These are phyloP conservation scores for Chymomyza procnemis DNA, from an alignment of 2,888 invertebrate species.

Conservation along the genomic window DNA sequence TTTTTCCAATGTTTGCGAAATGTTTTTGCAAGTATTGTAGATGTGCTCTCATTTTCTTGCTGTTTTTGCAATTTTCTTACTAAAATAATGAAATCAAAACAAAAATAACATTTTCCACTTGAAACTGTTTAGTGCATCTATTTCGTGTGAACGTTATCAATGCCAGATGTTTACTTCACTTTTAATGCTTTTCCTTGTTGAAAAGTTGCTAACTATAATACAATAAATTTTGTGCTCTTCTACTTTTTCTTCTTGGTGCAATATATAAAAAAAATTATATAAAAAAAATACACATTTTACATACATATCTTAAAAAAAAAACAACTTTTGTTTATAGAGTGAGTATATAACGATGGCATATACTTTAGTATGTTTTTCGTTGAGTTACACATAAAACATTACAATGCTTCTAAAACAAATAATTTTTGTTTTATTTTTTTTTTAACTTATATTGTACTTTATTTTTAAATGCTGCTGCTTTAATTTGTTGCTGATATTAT, in stretches of 20 bases:
- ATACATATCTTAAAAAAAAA: slow-evolving; percentile 27
- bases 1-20: slow-evolving; percentile 20
- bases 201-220: slow-evolving; percentile 65
- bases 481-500: background rate
- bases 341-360: slow-evolving; percentile 63
- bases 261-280: slow-evolving; percentile 30
- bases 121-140: slow-evolving; percentile 48
- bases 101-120: slow-evolving; percentile 12
- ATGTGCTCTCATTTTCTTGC: slow-evolving; percentile 37
- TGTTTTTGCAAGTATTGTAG: slow-evolving; percentile 45
- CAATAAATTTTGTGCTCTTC: slow-evolving; percentile 65
- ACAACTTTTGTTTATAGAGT: slow-evolving; percentile 62
- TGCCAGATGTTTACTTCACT: slow-evolving; percentile 12
- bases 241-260: slow-evolving; percentile 30
- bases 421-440: slow-evolving; percentile 39
- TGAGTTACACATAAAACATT: slow-evolving; percentile 31
- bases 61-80: slow-evolving; percentile 40
- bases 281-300: slow-evolving; percentile 23
- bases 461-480: background rate
- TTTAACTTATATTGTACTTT: background rate
- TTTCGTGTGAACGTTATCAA: slow-evolving; percentile 42
- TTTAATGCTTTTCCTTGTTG: background rate
- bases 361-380: background rate
- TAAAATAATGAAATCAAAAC: slow-evolving; percentile 35
- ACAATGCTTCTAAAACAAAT: slow-evolving; percentile 14